phyloP scores from a whole-genome alignment of 2,888 invertebrate species.

The Pandemis corylana region DNA sequence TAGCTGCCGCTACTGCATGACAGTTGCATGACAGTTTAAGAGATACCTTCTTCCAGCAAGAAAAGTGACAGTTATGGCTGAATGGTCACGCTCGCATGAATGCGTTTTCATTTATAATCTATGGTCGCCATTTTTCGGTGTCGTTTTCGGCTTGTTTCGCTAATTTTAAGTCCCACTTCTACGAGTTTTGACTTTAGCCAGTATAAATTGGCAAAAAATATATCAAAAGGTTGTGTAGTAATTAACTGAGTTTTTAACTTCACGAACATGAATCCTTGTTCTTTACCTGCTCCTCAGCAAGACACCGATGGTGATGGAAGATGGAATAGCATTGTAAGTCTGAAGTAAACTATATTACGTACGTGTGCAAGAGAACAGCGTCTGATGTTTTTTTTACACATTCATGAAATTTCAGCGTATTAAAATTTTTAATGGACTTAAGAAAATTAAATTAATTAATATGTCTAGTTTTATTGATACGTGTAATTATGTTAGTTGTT shows the following conservation, averaged over 20 bases:
- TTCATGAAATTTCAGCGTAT: neutral
- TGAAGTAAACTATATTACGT: conserved; percentile 18
- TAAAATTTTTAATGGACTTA: neutral
- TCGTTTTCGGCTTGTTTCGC: conserved; percentile 39
- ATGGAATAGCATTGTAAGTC: conserved; percentile 90
- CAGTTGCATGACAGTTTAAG: neutral
- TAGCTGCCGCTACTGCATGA: neutral
- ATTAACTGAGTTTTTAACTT: conserved; percentile 15
- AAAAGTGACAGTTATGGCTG: neutral
- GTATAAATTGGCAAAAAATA: conserved; percentile 20
- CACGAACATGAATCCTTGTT: conserved; percentile 88
- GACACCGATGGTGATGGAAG: conserved; percentile 94
- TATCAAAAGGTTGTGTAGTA: neutral
- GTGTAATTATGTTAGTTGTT: conserved; percentile 32
- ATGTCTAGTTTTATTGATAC: neutral
- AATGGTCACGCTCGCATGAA: neutral
- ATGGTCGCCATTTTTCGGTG: conserved; percentile 40
- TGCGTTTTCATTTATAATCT: conserved; percentile 24
- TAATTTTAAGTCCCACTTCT: conserved; percentile 27
- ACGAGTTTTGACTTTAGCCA: conserved; percentile 13
- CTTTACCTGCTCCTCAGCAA: conserved; percentile 88
- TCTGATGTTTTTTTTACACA: neutral
- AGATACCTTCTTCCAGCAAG: neutral
- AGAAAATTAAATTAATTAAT: neutral
- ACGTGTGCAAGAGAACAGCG: neutral